These are phyloP conservation scores for Polypedilum pembai DNA, from an alignment of 1,140 invertebrate genomes.

Conservation along the genomic window DNA sequence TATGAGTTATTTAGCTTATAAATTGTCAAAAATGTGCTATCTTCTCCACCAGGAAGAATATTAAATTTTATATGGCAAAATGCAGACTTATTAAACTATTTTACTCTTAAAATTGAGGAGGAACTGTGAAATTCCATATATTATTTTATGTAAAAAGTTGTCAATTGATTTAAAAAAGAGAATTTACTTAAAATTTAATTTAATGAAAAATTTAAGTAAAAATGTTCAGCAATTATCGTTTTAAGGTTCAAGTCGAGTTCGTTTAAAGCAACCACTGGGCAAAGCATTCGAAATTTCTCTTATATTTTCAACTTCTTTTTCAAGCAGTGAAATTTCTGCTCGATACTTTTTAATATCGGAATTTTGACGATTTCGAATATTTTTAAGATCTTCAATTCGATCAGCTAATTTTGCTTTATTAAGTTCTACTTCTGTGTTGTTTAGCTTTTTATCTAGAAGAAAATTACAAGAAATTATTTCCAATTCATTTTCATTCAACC, in stretches of 20 bases:
- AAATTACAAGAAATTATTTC: background rate
- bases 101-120: too few species aligned
- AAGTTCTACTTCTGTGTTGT: constrained; percentile 64
- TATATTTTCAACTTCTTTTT: constrained; percentile 78
- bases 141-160: too few species aligned
- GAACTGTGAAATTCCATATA: too few species aligned
- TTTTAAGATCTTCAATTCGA: constrained; percentile 61
- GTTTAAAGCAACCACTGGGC: constrained; percentile 76
- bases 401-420: constrained; percentile 65
- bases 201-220: background rate
- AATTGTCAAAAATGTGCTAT: too few species aligned
- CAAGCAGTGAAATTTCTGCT: constrained; percentile 64
- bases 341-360: constrained; percentile 75
- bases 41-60: too few species aligned
- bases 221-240: background rate
- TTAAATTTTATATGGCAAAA: too few species aligned
- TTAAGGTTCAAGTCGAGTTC: constrained; percentile 53
- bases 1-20: too few species aligned
- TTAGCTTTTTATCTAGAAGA: constrained; percentile 59
- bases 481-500: background rate
- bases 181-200: constrained; percentile 1
- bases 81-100: too few species aligned
- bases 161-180: background rate
- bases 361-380: constrained; percentile 64
- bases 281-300: constrained; percentile 73